These are phyloP conservation scores for Hypocryptadius cinnamomeus DNA, from an alignment of 2,113 vertebrate species.

Conservation along the genomic window DNA sequence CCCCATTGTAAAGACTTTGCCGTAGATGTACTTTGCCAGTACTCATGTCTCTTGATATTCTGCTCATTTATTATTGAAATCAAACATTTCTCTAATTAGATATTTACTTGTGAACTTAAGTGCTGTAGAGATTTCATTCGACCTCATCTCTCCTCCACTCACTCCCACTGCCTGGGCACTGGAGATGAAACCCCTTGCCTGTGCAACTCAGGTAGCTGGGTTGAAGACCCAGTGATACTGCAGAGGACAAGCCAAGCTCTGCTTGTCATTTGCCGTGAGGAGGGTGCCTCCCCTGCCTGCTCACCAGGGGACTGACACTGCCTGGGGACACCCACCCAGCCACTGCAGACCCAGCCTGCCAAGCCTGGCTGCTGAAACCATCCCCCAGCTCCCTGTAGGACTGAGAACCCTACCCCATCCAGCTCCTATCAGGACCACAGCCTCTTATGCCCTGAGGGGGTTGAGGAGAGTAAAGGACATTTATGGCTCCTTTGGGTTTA, in stretches of 20 bases:
- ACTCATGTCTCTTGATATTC: constrained; percentile 6
- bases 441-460: fast-evolving
- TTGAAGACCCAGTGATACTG: neutral
- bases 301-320: fast-evolving
- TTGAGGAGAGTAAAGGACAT: neutral
- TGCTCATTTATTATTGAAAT: constrained; percentile 59
- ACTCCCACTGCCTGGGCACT: neutral
- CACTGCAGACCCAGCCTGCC: fast-evolving
- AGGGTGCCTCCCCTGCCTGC: neutral
- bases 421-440: neutral
- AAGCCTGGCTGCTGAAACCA: neutral
- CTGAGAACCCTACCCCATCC: neutral
- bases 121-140: constrained; percentile 4
- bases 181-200: neutral
- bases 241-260: neutral
- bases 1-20: neutral
- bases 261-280: neutral
- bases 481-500: neutral
- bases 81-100: constrained; percentile 41
- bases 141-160: neutral
- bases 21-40: neutral
- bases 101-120: constrained; percentile 37
- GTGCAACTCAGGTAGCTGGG: neutral
- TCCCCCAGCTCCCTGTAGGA: fast-evolving
- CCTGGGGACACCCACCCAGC: fast-evolving